phyloP scores from a whole-genome alignment of 2,113 vertebrate species.

The Pogona vitticeps region DNA sequence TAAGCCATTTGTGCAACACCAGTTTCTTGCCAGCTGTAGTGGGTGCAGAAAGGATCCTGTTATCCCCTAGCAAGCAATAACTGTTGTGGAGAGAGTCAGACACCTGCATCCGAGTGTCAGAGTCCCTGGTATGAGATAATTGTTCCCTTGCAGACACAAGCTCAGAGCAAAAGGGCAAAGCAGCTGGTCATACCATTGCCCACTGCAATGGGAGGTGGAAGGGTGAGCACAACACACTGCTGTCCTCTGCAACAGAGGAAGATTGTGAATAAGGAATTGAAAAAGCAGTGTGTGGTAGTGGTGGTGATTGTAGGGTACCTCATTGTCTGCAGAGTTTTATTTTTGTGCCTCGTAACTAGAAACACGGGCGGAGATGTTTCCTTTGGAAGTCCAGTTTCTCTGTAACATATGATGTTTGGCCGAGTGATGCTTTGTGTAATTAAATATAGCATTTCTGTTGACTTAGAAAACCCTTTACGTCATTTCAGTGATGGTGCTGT shows the following conservation, averaged over 20 bases:
- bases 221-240: neutral
- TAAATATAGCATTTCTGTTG: neutral
- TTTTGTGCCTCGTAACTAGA: constrained; percentile 1
- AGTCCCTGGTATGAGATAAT: neutral
- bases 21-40: neutral
- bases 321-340: constrained; percentile 14
- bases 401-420: neutral
- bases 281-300: neutral
- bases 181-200: neutral
- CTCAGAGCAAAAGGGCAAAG: too few relatives aligned
- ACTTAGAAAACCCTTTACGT: constrained; percentile 17
- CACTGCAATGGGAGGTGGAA: neutral
- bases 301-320: neutral
- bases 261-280: neutral
- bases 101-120: neutral
- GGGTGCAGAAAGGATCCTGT: neutral
- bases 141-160: neutral
- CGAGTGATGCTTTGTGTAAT: neutral
- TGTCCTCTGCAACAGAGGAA: neutral
- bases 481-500: constrained; percentile 21
- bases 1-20: neutral
- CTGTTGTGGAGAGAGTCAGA: too few relatives aligned
- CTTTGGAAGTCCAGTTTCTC: constrained; percentile 31
- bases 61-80: neutral
- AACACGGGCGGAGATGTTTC: neutral